Percentiles rank a stretch among this genome's conserved stretches.
phyloP scores from a whole-genome alignment of 2,113 vertebrate species.

The Stictonetta naevosa region DNA sequence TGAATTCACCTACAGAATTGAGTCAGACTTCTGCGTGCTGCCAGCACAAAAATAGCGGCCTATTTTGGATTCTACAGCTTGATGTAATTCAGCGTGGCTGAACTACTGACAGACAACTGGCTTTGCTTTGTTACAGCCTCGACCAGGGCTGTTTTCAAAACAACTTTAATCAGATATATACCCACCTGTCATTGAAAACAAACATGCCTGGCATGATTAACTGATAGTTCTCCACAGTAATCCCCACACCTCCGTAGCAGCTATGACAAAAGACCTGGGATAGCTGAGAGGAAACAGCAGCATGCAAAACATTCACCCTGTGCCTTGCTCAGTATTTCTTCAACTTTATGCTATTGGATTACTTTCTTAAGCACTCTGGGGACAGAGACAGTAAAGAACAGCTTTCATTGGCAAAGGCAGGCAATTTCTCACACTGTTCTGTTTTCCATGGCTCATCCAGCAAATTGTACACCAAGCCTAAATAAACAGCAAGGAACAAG shows the following conservation, averaged over 20 bases:
- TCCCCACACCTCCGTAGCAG: background rate
- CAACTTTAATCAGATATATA: background rate
- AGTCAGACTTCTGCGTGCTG: background rate
- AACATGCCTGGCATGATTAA: background rate
- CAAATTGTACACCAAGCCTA: background rate
- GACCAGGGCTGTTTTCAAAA: constrained; percentile 1
- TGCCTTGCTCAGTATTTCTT: background rate
- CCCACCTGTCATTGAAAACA: background rate
- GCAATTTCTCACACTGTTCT: constrained; percentile 19
- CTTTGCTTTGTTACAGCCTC: background rate
- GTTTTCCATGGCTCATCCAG: constrained; percentile 39
- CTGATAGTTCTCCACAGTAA: background rate
- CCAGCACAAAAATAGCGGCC: constrained; percentile 14
- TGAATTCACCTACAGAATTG: background rate
- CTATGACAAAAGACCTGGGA: background rate
- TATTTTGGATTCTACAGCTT: background rate
- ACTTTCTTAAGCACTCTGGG: constrained; percentile 44
- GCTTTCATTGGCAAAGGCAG: constrained; percentile 45
- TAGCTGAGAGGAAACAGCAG: background rate
- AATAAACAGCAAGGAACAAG: background rate
- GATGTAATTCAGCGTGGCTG: background rate
- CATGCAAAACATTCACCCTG: background rate
- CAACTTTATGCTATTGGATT: constrained; percentile 4
- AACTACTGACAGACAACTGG: background rate
- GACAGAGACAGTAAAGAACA: constrained; percentile 28